These are phyloP conservation scores for Phallusia fumigata DNA, from an alignment of 23 tunicate species.

Conservation along the genomic window DNA sequence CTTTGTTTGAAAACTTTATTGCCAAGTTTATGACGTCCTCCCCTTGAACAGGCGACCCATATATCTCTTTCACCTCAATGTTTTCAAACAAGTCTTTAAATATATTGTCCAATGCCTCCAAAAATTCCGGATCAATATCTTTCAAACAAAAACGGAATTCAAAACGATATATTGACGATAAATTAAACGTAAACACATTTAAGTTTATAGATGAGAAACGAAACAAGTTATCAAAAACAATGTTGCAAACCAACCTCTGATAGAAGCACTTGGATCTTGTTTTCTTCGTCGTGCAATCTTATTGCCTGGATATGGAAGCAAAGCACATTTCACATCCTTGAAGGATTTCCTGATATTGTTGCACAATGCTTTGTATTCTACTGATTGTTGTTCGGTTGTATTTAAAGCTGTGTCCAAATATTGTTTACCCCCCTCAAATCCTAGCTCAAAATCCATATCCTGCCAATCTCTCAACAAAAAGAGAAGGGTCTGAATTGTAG, in stretches of 20 bases:
- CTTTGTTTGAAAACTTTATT: neutral
- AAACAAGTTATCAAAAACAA: too few relatives aligned
- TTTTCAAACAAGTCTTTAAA: neutral
- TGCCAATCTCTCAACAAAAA: constrained; percentile 11
- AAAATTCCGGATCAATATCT: neutral
- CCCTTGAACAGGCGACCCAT: neutral
- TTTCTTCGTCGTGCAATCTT: neutral
- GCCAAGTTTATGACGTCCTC: neutral
- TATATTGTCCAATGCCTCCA: neutral
- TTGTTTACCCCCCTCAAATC: neutral
- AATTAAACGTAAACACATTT: too few relatives aligned
- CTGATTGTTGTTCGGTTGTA: neutral
- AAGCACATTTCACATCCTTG: neutral
- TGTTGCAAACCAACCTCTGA: neutral
- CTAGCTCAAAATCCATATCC: neutral
- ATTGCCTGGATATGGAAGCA: constrained; percentile 7
- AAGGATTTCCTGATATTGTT: neutral
- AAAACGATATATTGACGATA: too few relatives aligned
- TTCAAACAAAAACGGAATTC: too few relatives aligned
- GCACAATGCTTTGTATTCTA: neutral
- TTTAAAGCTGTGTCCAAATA: neutral
- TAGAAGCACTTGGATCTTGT: neutral
- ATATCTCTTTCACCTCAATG: neutral
- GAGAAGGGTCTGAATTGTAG: neutral
- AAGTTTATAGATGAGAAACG: too few relatives aligned